Percentiles rank a stretch among this genome's conserved stretches.
Conservation (phyloP, 1,140 invertebrate genomes). For the Limonius californicus region DNA sequence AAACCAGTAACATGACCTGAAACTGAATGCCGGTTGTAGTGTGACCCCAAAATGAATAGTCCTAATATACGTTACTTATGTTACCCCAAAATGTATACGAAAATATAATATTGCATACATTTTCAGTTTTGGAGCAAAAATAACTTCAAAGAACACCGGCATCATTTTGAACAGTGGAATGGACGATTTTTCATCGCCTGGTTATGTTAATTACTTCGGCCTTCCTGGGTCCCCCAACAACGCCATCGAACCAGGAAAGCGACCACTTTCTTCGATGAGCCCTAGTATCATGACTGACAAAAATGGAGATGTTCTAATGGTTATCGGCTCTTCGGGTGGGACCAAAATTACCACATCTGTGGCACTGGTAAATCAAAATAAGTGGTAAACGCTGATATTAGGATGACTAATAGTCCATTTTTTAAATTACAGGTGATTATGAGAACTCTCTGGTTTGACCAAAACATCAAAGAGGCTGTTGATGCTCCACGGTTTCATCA, state of each 20-base stretch:
- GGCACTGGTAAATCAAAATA: conserved; percentile 55
- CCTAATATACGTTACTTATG: too few relatives aligned
- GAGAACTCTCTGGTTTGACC: conserved; percentile 34
- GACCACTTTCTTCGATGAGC: conserved; percentile 88
- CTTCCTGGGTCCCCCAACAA: conserved; percentile 75
- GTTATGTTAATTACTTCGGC: conserved; percentile 46
- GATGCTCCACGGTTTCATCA: conserved; percentile 40
- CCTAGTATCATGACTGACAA: conserved; percentile 70
- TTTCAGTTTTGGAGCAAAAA: conserved; percentile 60
- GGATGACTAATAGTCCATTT: too few relatives aligned
- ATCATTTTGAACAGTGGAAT: conserved; percentile 93
- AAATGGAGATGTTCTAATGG: conserved; percentile 61
- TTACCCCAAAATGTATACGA: too few relatives aligned
- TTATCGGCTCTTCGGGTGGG: conserved; percentile 85
- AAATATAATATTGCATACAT: conserved; percentile 11
- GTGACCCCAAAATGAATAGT: too few relatives aligned
- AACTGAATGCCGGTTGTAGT: too few relatives aligned
- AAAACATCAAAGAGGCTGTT: conserved; percentile 32
- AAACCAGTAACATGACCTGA: too few relatives aligned
- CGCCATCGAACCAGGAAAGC: conserved; percentile 72
- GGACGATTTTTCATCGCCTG: conserved; percentile 90
- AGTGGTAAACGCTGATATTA: too few relatives aligned
- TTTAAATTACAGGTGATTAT: conserved; percentile 50
- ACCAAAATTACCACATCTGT: conserved; percentile 83
- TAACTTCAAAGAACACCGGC: conserved; percentile 72